Base-by-base conservation (phyloP, 2,797 vertebrate species). In the Onychomys arenicola region DNA sequence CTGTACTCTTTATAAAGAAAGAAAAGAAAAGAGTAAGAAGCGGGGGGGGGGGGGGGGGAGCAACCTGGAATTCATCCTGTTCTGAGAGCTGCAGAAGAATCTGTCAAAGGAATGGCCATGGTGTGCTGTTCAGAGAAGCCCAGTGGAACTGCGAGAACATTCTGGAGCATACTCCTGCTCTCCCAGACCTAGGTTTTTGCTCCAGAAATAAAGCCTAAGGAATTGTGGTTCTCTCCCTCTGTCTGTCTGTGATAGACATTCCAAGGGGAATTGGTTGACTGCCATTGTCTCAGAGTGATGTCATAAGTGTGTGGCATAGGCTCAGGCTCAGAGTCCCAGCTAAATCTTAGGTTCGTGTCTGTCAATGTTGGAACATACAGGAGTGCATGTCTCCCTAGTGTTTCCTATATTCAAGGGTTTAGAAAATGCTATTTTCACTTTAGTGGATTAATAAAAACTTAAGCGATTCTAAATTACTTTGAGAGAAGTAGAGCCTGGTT, bases 381-480 rank as follows among this genome's bases (percentile, higher is more conserved):
- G 19, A 40, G 49, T 43, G 6, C 37, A 0, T 88, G 80, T 89
- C 73, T 81, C 91, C 85, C 89, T 76, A 61, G 21, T 83, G 55
- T 95, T 49, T 93, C 32, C 59, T 89, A 93, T 92, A 71, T 46
- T 29, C 25, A 37, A 37, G 75, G 17, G 12, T 93, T 95, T 82
- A 52, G 16, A 82, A 49, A 92, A 76, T 84, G 49, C 2, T 67
- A 37, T 85, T 96, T 94, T 95, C 63, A 57, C 55, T 52, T 83
- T 61, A 91, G 69, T 93, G 90, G 80, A 75, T 75, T 80, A 88
- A 61, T 88, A 81, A 87, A 90, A 91, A 57, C 2, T 87, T 43
- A 75, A 85, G 19, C 88, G 59, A 92, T 87, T 96, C 67, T 90
- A 76, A 94, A 85, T 90, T 76, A 93, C 34, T 94, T 95, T 95